Conservation (phyloP, 1,140 invertebrate species). For the Hyles euphorbiae region DNA sequence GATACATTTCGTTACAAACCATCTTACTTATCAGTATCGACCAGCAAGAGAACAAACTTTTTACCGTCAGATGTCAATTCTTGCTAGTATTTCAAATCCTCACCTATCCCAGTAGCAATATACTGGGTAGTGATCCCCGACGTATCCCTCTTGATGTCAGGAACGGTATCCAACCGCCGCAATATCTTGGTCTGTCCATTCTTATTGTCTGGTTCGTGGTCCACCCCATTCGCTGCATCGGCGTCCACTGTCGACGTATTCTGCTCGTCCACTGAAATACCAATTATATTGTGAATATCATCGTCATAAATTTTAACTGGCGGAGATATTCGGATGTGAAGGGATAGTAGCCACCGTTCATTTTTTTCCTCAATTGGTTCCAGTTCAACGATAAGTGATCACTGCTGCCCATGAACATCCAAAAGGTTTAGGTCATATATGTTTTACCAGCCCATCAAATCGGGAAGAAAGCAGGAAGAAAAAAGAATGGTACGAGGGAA, state of each 20-base stretch:
- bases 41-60: neutral
- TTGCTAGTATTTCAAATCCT: slow-evolving; percentile 3
- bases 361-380: no score
- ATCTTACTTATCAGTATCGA: neutral
- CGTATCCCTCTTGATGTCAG: slow-evolving; percentile 62
- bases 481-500: no score
- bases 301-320: no score
- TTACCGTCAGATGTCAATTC: neutral
- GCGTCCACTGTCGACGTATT: slow-evolving; percentile 22
- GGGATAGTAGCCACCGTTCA: no score
- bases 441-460: no score
- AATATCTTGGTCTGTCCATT: slow-evolving; percentile 47
- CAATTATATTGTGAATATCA: neutral
- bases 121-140: slow-evolving; percentile 64
- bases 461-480: no score
- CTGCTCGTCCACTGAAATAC: slow-evolving; percentile 26
- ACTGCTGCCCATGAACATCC: no score
- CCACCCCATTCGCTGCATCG: slow-evolving; percentile 19
- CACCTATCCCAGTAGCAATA: slow-evolving; percentile 60
- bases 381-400: no score
- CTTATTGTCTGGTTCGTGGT: slow-evolving; percentile 23
- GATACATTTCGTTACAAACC: neutral
- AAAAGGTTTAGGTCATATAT: no score
- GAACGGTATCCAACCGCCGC: slow-evolving; percentile 52
- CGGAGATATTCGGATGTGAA: no score